phyloP scores from a whole-genome alignment of 2,888 invertebrate genomes.

The Nycteola revayana region DNA sequence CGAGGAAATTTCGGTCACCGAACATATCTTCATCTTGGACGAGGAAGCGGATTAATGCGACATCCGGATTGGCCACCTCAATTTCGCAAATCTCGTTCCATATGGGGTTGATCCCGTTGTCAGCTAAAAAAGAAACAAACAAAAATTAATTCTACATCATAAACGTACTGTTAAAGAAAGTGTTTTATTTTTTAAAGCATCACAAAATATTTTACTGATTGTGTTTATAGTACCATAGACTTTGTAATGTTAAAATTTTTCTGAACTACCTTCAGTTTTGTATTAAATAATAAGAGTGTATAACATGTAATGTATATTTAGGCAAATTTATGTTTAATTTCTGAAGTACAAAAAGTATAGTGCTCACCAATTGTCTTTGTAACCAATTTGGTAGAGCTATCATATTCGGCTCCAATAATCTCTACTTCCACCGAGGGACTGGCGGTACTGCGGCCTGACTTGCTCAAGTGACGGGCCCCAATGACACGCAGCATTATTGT shows the following conservation, averaged over 20 bases:
- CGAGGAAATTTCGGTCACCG: constrained; percentile 97
- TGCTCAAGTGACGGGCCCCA: constrained; percentile 93
- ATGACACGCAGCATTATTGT: constrained; percentile 89
- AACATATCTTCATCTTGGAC: constrained; percentile 98
- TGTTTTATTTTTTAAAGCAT: too few species aligned
- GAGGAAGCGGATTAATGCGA: constrained; percentile 92
- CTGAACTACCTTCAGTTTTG: too few species aligned
- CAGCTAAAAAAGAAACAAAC: constrained; percentile 87
- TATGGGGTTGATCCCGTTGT: constrained; percentile 96
- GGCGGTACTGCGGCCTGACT: constrained; percentile 91
- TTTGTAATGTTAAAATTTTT: too few species aligned
- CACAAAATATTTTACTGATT: too few species aligned
- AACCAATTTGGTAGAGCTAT: constrained; percentile 90
- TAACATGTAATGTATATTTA: too few species aligned
- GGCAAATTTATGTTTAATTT: too few species aligned
- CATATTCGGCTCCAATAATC: constrained; percentile 93
- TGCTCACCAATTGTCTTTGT: constrained; percentile 93
- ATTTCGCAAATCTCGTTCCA: constrained; percentile 96
- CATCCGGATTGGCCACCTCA: constrained; percentile 89
- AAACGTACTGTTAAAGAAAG: too few species aligned
- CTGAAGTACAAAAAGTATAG: too few species aligned
- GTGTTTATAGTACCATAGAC: too few species aligned
- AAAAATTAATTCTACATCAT: too few species aligned
- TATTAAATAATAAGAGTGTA: too few species aligned
- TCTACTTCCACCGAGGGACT: constrained; percentile 97